Percentiles rank a stretch among this genome's conserved stretches.
phyloP scores from a whole-genome alignment of 2,113 vertebrate species.

The Sebastes fasciatus region DNA sequence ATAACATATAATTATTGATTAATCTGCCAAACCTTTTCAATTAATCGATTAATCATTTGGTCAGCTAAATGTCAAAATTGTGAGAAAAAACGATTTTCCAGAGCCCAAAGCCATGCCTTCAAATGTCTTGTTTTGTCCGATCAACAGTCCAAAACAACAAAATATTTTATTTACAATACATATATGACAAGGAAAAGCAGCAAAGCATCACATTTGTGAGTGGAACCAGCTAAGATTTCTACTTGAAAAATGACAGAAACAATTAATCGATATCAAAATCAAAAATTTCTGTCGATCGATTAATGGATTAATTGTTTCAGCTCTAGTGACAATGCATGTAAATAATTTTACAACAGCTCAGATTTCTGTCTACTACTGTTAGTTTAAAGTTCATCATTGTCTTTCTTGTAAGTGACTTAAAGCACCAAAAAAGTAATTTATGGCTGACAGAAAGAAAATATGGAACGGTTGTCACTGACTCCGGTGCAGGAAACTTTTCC shows the following conservation, averaged over 20 bases:
- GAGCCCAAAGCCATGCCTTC: not conserved
- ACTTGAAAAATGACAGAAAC: not conserved
- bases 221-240: not conserved
- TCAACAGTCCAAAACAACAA: not conserved
- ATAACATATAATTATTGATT: not conserved
- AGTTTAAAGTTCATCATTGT: not conserved
- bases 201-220: not conserved
- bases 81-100: too few species aligned
- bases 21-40: not conserved
- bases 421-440: not conserved
- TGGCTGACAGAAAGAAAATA: not conserved
- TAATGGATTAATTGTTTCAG: not conserved
- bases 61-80: not conserved
- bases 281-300: not conserved
- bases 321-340: not conserved
- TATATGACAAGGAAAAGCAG: not conserved
- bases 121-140: not conserved
- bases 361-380: not conserved
- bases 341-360: not conserved
- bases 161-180: not conserved
- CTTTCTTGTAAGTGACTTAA: not conserved
- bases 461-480: not conserved
- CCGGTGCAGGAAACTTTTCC: not conserved
- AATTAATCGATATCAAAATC: not conserved
- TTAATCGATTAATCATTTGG: not conserved